Base-by-base conservation (phyloP, 2,113 vertebrate genomes). In the Pimephales promelas region DNA sequence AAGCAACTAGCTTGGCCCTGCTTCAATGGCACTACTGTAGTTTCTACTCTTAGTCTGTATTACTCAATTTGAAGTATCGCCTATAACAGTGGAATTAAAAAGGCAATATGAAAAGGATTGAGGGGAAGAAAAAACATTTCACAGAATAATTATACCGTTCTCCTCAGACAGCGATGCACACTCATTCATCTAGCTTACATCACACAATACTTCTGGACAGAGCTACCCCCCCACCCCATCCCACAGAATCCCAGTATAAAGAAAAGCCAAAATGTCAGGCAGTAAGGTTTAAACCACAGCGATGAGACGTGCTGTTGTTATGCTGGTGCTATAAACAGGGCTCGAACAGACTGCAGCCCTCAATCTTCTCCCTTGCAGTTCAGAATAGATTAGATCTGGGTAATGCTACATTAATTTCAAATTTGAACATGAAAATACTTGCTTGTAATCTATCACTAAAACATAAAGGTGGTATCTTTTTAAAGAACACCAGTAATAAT, bases 171-270 rank as follows among this genome's bases (percentile, higher is more conserved):
- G 49, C 5, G 52, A 74, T 70, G 74, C 24, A 68, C 11, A 47
- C 49, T 74, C 68, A 86, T 78, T 85, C 79, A 87, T 74, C 8
- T 28, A 34, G 31, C 64, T 40, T 71, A 62, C 31, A 13, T 20
- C 47, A 20, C 43, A 73, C 10, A 40, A 73, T 31, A 52, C 26
- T 56, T 83, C 18, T 87, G 18, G 87, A 93, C 93, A 92, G 92
- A 93, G 92, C 89, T 84, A 88, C 90, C 90, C 76, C 91, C 10
- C 24, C 16, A 18, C 3, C 20, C 18, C 20, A 49, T 13, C 52
- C 52, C 20, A 54, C 52, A 28, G 61, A 68, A 77, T 52, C 34
- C 56, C 64, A 79, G 18, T 92, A 89, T 66, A 92, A 91, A 62
- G 47, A 74, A 43, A 83, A 76, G 10, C 31, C 31, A 75, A 28